Evolutionary conservation across 1,140 invertebrate species (phyloP).

Genomic region (Euglossa dilemma): DNA sequence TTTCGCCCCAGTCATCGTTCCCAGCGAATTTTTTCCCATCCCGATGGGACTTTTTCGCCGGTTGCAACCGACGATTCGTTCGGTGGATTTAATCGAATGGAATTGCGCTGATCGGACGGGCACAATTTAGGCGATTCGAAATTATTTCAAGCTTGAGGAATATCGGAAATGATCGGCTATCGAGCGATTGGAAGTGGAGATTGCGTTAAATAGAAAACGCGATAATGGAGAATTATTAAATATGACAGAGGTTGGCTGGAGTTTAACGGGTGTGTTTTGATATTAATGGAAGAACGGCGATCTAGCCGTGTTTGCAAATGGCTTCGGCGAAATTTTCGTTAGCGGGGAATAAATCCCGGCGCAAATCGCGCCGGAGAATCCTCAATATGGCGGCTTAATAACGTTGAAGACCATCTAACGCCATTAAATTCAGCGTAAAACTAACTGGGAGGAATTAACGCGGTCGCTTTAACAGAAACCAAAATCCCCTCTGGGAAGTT

Average conservation of each 20-base stretch:
- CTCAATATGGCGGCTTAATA: neutral
- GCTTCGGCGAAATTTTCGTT: neutral
- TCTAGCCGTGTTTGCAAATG: neutral
- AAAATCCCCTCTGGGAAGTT: neutral
- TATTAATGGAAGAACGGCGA: neutral
- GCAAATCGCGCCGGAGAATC: neutral
- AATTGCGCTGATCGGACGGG: no score
- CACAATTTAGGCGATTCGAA: no score
- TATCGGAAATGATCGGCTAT: no score
- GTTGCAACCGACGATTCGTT: no score
- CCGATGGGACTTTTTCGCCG: neutral
- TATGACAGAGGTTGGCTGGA: neutral
- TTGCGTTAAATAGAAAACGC: neutral
- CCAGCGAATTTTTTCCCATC: neutral
- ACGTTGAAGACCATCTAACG: neutral
- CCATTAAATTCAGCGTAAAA: conserved; percentile 11
- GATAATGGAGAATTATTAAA: neutral
- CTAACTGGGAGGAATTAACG: neutral
- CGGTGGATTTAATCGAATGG: no score
- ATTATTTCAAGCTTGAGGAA: no score
- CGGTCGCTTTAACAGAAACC: neutral
- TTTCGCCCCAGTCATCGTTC: no score
- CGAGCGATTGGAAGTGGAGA: no score
- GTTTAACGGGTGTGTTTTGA: neutral
- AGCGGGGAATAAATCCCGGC: neutral